Evolutionary conservation across 2,888 invertebrate genomes (phyloP).

Genomic region (Eristalis pertinax): DNA sequence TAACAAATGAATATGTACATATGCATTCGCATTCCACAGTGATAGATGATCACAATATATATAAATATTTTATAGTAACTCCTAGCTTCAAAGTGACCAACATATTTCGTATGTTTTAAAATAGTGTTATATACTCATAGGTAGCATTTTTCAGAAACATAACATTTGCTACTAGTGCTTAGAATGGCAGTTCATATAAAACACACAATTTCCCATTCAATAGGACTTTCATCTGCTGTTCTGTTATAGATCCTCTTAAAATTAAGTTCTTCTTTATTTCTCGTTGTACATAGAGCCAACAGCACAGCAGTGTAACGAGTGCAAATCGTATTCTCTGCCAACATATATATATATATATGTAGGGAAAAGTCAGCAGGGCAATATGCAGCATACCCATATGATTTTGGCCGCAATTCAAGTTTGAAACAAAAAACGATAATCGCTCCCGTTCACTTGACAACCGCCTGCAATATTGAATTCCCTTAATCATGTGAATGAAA

Average conservation of each 20-base stretch:
- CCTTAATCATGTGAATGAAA: conserved; percentile 38
- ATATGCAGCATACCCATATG: not conserved
- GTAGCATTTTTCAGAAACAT: too few species aligned
- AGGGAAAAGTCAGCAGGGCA: not conserved
- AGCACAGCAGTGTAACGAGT: not conserved
- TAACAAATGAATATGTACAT: too few species aligned
- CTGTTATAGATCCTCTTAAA: not conserved
- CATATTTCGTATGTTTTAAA: too few species aligned
- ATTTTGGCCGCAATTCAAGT: conserved; percentile 39
- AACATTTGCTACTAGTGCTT: not conserved
- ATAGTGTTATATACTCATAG: too few species aligned
- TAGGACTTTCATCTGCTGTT: not conserved
- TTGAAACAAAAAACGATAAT: conserved; percentile 12
- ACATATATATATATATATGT: not conserved
- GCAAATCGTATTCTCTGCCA: conserved; percentile 2
- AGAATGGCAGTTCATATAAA: not conserved
- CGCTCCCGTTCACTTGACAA: not conserved
- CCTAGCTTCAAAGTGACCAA: too few species aligned
- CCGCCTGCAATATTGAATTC: not conserved
- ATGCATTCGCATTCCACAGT: too few species aligned
- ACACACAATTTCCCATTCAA: not conserved
- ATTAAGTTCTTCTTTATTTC: not conserved
- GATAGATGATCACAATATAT: too few species aligned
- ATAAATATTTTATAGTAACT: too few species aligned
- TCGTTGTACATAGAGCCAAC: not conserved